phyloP scores from a whole-genome alignment of 1,140 invertebrate genomes.

The Drosophila sproati region DNA sequence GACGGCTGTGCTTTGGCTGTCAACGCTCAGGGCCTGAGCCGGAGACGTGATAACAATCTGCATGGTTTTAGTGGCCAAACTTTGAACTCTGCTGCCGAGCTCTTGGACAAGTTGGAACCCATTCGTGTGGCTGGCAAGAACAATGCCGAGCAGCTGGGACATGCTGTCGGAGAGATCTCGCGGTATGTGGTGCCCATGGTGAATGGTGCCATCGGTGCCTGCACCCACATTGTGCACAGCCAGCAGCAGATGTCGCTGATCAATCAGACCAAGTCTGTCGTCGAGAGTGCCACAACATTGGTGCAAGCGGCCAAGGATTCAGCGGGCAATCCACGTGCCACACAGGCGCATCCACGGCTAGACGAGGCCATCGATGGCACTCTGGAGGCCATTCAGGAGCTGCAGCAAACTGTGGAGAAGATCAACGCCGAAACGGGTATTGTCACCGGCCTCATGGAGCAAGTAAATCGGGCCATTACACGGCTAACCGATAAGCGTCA shows the following conservation, averaged over 20 bases:
- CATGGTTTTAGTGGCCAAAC: conserved; percentile 93
- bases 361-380: conserved; percentile 93
- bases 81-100: conserved; percentile 90
- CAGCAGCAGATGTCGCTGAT: conserved; percentile 95
- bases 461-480: conserved; percentile 93
- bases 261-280: conserved; percentile 97
- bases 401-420: conserved; percentile 92
- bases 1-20: conserved; percentile 95
- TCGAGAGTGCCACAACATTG: conserved; percentile 94
- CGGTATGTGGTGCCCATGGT: conserved; percentile 94
- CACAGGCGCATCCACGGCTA: conserved; percentile 91
- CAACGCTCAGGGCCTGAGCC: conserved; percentile 92
- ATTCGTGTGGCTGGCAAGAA: conserved; percentile 93
- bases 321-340: conserved; percentile 95
- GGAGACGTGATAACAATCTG: conserved; percentile 90
- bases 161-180: conserved; percentile 92
- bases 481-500: conserved; percentile 90
- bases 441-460: conserved; percentile 94
- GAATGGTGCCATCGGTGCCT: conserved; percentile 92
- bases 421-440: conserved; percentile 94
- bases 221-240: conserved; percentile 95
- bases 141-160: conserved; percentile 97
- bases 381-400: conserved; percentile 92
- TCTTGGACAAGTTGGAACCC: conserved; percentile 92
- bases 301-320: conserved; percentile 94